Evolutionary conservation across 2,797 vertebrate species (phyloP), one percentile per base, ranked within the genome.

Genomic region (Poeciliopsis turneri): DNA sequence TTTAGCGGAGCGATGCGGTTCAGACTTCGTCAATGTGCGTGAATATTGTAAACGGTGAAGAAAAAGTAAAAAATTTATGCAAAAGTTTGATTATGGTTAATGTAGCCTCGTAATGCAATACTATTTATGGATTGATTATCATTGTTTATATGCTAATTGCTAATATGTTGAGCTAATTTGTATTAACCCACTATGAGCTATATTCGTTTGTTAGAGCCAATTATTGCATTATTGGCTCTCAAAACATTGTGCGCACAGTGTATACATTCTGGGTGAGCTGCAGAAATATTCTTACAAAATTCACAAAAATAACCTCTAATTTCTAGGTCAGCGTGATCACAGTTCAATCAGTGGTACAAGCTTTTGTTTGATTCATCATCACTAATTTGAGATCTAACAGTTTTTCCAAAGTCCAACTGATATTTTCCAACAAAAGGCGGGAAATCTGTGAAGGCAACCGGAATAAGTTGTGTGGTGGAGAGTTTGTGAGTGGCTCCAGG

Each of bases 401-500:
- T 23, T 66, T 66, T 39, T 20, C 18, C 18, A 41, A 68, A n/a
- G 28, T 25, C 13, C 12, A 39, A 23, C 33, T 66, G 16, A 8
- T 51, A 39, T 36, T 23, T 72, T 51, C 30, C 23, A 36, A 36
- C 28, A 53, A 23, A 36, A n/a, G 30, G 16, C 13, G 20, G 16
- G 4, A 33, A 33, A 49, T 72, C 28, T 20, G 10, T 53, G 7
- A 18, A 51, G 39, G 28, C 9, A 28, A 23, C 36, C 11, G 16
- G 36, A 55, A 15, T 39, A 53, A 47, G 30, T 41, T 33, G 43
- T 64, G 74, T 64, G 5, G 57, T 13, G 43, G 2, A 78, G 83
- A 71, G 74, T 84, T 69, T 86, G 80, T 84, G 78, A 57, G 77
- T 81, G 88, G 88, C 86, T 82, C 87, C 86, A 87, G 84, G 85